Percentiles rank a stretch among this genome's conserved stretches.
phyloP scores from a whole-genome alignment of 2,113 vertebrate species.

The Vombatus ursinus region DNA sequence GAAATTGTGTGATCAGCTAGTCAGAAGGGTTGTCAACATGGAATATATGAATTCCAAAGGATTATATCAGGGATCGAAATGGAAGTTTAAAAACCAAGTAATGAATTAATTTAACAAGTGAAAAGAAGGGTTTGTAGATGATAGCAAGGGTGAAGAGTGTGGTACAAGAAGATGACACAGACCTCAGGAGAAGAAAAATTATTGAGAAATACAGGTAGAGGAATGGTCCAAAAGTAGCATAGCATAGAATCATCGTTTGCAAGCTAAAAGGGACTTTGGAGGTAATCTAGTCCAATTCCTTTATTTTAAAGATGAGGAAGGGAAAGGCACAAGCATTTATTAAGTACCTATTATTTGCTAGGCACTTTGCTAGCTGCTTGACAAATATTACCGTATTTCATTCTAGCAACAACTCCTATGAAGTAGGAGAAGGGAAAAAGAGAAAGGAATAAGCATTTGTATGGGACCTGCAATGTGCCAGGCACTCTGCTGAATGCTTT shows the following conservation, averaged over 20 bases:
- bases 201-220: not conserved
- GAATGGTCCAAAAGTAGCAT: not conserved
- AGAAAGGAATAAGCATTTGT: not conserved
- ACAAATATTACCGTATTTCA: not conserved
- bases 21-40: not conserved
- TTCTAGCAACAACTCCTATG: not conserved
- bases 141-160: not conserved
- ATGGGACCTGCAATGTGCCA: not conserved
- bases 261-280: no score
- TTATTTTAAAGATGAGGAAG: not conserved
- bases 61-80: not conserved
- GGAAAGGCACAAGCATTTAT: not conserved
- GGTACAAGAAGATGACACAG: not conserved
- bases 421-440: not conserved
- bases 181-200: not conserved
- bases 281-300: not conserved
- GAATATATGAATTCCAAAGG: not conserved
- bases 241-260: not conserved
- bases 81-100: not conserved
- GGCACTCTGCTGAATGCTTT: not conserved
- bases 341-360: not conserved
- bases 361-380: not conserved
- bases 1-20: not conserved
- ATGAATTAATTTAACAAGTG: not conserved
- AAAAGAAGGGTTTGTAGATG: not conserved